Percentiles rank a stretch among this genome's conserved stretches.
phyloP scores from a whole-genome alignment of 2,797 vertebrate genomes.

The Melanotaenia maccullochi region DNA sequence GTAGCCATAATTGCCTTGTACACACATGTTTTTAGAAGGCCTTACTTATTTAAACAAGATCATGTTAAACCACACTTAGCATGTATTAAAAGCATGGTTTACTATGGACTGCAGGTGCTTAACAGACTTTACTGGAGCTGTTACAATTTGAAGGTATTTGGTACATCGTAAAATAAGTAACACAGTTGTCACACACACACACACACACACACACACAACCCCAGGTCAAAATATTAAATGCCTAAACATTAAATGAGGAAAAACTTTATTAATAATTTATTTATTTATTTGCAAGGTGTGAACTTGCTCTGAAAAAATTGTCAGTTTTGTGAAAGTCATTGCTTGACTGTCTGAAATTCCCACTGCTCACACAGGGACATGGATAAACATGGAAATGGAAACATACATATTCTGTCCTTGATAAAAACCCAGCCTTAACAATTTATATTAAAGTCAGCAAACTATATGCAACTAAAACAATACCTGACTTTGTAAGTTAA shows the following conservation, averaged over 20 bases:
- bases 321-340: constrained; percentile 35
- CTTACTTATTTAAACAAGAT: background rate
- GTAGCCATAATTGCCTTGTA: background rate
- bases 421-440: background rate
- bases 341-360: constrained; percentile 25
- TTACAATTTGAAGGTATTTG: constrained; percentile 5
- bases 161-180: background rate
- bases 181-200: background rate
- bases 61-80: background rate
- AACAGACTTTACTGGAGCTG: background rate
- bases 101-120: background rate
- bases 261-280: background rate
- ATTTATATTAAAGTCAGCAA: too few relatives aligned
- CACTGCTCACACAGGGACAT: background rate
- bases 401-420: background rate
- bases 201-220: background rate
- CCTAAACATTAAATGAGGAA: background rate
- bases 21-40: background rate
- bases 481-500: too few relatives aligned
- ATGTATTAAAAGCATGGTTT: background rate
- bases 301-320: constrained; percentile 30
- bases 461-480: too few relatives aligned
- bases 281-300: constrained; percentile 5
- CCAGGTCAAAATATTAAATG: too few relatives aligned
- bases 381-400: background rate